Conservation (phyloP, 1,140 invertebrate species). For the Papilio xuthus region DNA sequence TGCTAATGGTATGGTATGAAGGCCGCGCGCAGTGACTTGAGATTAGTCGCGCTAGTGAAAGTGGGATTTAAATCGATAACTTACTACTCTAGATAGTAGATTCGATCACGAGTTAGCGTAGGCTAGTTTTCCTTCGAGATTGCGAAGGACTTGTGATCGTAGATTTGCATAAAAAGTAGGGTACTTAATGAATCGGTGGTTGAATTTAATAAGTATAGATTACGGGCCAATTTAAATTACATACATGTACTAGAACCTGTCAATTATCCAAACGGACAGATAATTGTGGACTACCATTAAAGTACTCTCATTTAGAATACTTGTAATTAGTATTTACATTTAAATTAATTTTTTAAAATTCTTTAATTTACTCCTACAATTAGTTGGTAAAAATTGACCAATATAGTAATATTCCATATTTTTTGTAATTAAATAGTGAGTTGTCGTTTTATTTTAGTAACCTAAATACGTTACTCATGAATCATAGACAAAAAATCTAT, state of each 20-base stretch:
- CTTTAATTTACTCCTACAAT: background rate
- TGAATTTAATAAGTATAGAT: conserved; percentile 13
- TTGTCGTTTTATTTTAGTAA: background rate
- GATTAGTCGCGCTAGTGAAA: background rate
- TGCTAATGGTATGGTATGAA: background rate
- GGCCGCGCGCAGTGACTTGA: background rate
- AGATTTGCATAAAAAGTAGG: conserved; percentile 4
- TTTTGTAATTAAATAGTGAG: background rate
- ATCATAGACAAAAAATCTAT: background rate
- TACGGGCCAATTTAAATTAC: conserved; percentile 9
- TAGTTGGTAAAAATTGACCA: background rate
- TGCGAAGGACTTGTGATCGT: conserved; percentile 9
- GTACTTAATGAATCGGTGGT: background rate
- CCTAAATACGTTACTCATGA: background rate
- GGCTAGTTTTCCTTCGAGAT: conserved; percentile 1
- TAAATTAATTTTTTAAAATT: background rate
- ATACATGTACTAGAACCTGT: conserved; percentile 10
- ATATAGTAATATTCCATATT: background rate
- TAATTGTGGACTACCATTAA: background rate
- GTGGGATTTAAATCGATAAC: background rate
- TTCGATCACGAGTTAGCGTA: background rate
- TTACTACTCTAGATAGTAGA: conserved; percentile 2
- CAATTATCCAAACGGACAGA: background rate
- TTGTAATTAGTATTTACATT: background rate
- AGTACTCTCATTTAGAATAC: background rate